Conservation (phyloP, 2,888 invertebrate species). For the Beris chalybata region DNA sequence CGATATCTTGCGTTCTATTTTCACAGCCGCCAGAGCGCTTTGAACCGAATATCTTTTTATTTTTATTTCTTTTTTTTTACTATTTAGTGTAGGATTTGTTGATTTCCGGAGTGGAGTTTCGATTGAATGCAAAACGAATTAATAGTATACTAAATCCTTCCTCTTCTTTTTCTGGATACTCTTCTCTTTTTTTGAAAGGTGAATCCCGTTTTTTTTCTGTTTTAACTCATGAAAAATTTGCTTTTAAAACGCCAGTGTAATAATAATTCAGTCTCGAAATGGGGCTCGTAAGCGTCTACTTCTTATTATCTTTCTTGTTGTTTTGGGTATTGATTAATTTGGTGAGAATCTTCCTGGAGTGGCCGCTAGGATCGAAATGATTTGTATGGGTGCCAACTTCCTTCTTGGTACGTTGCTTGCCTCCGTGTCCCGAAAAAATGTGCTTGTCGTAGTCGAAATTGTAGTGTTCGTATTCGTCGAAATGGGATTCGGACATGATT, state of each 20-base stretch:
- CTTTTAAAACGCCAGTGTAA: not conserved
- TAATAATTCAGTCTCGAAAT: conserved; percentile 16
- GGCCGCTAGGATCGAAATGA: conserved; percentile 88
- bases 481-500: conserved; percentile 80
- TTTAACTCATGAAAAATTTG: too few species aligned
- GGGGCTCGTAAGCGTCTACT: not conserved
- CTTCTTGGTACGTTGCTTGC: conserved; percentile 87
- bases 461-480: conserved; percentile 92
- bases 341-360: conserved; percentile 87
- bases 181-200: too few species aligned
- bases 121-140: not conserved
- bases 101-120: not conserved
- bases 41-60: conserved; percentile 31
- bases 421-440: conserved; percentile 82
- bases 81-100: not conserved
- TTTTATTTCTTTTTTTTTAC: not conserved
- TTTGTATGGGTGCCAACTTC: conserved; percentile 88
- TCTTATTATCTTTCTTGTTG: conserved; percentile 65
- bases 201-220: too few species aligned
- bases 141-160: too few species aligned
- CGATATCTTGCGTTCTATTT: conserved; percentile 16
- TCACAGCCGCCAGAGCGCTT: conserved; percentile 31
- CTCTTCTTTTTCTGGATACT: not conserved
- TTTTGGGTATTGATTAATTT: conserved; percentile 83
- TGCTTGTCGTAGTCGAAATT: conserved; percentile 93